These are phyloP conservation scores for Himalopsyche kuldschensis DNA, from an alignment of 2,888 invertebrate species.

Conservation along the genomic window DNA sequence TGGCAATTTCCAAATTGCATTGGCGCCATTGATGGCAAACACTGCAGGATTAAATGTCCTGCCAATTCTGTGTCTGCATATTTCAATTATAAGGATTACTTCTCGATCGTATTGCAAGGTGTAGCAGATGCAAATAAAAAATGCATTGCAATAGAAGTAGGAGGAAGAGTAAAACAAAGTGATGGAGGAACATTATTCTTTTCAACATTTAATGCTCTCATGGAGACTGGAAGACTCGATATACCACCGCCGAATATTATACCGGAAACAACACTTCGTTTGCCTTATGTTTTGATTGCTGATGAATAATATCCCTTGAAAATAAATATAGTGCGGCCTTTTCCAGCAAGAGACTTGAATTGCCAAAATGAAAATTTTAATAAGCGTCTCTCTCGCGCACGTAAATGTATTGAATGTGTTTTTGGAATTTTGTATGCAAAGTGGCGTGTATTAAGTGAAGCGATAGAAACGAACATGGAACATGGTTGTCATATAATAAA, in stretches of 20 bases:
- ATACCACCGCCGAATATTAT: slow-evolving; percentile 40
- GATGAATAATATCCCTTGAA: slow-evolving; percentile 41
- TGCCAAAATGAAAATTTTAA: slow-evolving; percentile 41
- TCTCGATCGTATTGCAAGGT: slow-evolving; percentile 39
- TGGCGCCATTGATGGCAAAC: slow-evolving; percentile 40
- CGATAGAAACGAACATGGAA: slow-evolving; percentile 41
- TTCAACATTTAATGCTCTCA: slow-evolving; percentile 17
- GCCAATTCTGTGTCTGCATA: slow-evolving; percentile 26
- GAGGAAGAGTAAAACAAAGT: slow-evolving; percentile 33
- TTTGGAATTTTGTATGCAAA: slow-evolving; percentile 40
- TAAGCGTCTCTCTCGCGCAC: slow-evolving; percentile 40
- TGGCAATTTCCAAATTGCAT: slow-evolving; percentile 34
- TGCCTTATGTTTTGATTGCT: slow-evolving; percentile 42
- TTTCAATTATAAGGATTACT: slow-evolving; percentile 37
- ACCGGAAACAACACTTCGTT: slow-evolving; percentile 41
- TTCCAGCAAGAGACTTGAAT: slow-evolving; percentile 37
- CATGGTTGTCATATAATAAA: slow-evolving; percentile 40
- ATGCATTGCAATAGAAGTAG: slow-evolving; percentile 34
- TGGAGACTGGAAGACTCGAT: slow-evolving; percentile 27
- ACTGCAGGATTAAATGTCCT: slow-evolving; percentile 15
- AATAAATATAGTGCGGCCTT: slow-evolving; percentile 10
- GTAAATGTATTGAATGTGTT: slow-evolving; percentile 42
- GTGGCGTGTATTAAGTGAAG: slow-evolving; percentile 38
- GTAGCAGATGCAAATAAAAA: slow-evolving; percentile 35
- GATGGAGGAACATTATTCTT: slow-evolving; percentile 30